phyloP scores from a whole-genome alignment of 2,113 vertebrate species.

The Felis catus region DNA sequence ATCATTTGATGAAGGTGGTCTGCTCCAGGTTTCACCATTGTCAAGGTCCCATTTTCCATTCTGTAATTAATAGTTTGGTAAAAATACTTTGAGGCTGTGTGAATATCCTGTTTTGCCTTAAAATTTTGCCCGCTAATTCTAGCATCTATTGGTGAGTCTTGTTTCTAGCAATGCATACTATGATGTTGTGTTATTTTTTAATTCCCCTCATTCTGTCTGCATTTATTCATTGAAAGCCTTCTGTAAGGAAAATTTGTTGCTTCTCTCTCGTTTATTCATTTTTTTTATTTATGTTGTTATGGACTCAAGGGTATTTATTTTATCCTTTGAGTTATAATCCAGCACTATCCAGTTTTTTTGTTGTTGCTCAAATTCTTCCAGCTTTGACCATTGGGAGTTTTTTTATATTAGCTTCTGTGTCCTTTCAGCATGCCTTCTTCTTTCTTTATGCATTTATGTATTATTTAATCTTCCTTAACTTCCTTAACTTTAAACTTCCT shows the following conservation, averaged over 20 bases:
- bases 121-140: neutral
- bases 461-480: neutral
- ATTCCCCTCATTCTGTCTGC: neutral
- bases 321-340: neutral
- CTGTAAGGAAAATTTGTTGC: neutral
- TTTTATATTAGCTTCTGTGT: neutral
- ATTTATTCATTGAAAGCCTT: neutral
- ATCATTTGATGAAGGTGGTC: neutral
- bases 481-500: neutral
- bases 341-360: neutral
- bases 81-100: neutral
- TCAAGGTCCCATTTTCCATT: neutral
- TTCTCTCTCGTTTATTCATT: neutral
- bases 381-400: neutral
- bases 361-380: neutral
- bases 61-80: neutral
- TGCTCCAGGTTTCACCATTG: neutral
- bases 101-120: neutral
- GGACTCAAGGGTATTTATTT: neutral
- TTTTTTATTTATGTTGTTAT: neutral
- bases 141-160: neutral
- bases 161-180: neutral
- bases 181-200: neutral
- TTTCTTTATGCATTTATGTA: neutral
- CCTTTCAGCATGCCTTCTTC: neutral